Evolutionary conservation across 2,113 vertebrate genomes (phyloP).

Genomic region (Cyanoderma ruficeps): DNA sequence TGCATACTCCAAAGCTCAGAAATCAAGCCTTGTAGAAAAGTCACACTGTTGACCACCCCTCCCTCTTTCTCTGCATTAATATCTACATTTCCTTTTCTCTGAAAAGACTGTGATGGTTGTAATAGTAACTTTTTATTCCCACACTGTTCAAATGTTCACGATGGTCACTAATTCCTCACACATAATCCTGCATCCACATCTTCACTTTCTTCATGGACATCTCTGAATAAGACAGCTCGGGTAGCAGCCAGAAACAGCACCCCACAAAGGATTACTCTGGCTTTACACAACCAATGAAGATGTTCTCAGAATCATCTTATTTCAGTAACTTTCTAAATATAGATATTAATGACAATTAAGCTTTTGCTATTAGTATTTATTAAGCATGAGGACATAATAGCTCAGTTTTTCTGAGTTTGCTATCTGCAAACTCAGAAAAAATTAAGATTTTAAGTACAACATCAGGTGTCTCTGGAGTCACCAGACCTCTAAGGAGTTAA

Average conservation of each 20-base stretch:
- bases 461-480: background rate
- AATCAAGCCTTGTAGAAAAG: background rate
- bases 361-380: background rate
- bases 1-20: background rate
- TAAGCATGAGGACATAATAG: background rate
- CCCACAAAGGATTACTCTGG: background rate
- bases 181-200: background rate
- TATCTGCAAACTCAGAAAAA: background rate
- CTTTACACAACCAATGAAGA: background rate
- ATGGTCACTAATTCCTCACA: background rate
- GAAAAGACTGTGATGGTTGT: background rate
- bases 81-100: background rate
- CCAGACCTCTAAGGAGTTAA: background rate
- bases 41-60: background rate
- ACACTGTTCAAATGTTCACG: rapidly evolving
- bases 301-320: background rate
- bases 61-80: background rate
- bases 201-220: background rate
- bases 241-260: background rate
- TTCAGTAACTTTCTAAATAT: background rate
- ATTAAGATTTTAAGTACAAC: background rate
- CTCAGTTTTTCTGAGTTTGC: background rate
- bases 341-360: background rate
- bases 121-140: background rate
- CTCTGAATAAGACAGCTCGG: background rate